Percentiles rank a stretch among this genome's conserved stretches.
Evolutionary conservation across 1,140 invertebrate species (phyloP).

Genomic region (Wiebesia pumilae): DNA sequence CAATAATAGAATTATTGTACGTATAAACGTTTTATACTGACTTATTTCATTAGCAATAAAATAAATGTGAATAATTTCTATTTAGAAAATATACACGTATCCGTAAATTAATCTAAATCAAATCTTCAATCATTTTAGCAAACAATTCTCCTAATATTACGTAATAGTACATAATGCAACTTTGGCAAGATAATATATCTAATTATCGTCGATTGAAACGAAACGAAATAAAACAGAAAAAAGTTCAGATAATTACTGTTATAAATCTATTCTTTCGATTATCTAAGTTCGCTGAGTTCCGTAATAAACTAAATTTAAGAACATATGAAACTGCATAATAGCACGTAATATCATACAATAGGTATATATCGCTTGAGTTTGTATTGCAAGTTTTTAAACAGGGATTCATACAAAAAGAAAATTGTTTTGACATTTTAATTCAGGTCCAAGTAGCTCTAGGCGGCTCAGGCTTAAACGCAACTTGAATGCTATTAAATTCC

Average conservation of each 20-base stretch:
- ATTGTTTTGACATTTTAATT: slow-evolving; percentile 18
- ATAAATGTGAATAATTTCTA: not conserved
- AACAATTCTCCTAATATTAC: not conserved
- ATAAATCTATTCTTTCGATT: slow-evolving; percentile 13
- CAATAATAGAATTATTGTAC: not conserved
- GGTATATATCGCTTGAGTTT: not conserved
- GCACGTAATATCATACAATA: not conserved
- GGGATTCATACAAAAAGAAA: not conserved
- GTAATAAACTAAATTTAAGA: slow-evolving; percentile 1
- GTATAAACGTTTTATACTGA: not conserved
- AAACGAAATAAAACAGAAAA: not conserved
- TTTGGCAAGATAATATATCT: not conserved
- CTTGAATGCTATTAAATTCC: slow-evolving; percentile 22
- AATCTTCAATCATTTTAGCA: not conserved
- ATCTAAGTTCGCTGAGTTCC: not conserved
- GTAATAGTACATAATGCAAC: not conserved
- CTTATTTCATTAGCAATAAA: not conserved
- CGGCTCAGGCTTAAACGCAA: not conserved
- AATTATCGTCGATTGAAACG: not conserved
- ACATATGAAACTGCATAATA: not conserved
- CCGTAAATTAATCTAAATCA: not conserved
- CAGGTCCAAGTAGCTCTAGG: not conserved
- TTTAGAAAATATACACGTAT: not conserved
- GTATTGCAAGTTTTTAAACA: not conserved
- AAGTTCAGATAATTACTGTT: not conserved